These are phyloP conservation scores for Cosmia pyralina DNA, from an alignment of 2,888 invertebrate species.

Conservation along the genomic window DNA sequence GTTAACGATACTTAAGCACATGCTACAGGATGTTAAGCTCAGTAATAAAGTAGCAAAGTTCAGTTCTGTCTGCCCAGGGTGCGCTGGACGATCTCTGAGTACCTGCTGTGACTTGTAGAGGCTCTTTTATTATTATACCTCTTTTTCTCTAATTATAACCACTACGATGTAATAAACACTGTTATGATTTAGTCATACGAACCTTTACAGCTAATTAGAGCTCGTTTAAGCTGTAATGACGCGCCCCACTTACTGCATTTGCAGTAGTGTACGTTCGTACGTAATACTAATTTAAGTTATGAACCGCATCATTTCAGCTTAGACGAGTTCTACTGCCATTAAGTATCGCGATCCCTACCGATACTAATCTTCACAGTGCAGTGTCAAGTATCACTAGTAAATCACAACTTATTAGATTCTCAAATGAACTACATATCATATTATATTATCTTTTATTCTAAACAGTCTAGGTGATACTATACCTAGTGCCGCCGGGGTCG, in stretches of 20 bases:
- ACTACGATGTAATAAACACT: neutral
- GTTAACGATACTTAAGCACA: too few species aligned
- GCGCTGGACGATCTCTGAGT: neutral
- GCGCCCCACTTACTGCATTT: too few species aligned
- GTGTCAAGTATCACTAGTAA: constrained; percentile 12
- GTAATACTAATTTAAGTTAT: too few species aligned
- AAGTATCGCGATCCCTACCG: neutral
- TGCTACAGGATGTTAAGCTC: neutral
- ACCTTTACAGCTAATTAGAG: neutral
- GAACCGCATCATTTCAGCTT: too few species aligned
- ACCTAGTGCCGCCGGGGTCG: too few species aligned
- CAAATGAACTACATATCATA: too few species aligned
- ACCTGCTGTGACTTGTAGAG: neutral
- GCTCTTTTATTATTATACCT: neutral
- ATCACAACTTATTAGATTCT: constrained; percentile 20
- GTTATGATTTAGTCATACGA: neutral
- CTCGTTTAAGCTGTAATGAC: too few species aligned
- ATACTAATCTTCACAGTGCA: neutral
- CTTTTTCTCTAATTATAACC: neutral
- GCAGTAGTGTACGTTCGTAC: too few species aligned
- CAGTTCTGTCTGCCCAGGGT: neutral
- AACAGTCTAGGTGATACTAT: constrained; percentile 15
- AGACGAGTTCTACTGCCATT: too few species aligned
- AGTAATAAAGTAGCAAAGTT: neutral
- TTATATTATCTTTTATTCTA: constrained; percentile 12